Evolutionary conservation across 2,888 invertebrate genomes (phyloP).

Genomic region (Argyresthia goedartella): DNA sequence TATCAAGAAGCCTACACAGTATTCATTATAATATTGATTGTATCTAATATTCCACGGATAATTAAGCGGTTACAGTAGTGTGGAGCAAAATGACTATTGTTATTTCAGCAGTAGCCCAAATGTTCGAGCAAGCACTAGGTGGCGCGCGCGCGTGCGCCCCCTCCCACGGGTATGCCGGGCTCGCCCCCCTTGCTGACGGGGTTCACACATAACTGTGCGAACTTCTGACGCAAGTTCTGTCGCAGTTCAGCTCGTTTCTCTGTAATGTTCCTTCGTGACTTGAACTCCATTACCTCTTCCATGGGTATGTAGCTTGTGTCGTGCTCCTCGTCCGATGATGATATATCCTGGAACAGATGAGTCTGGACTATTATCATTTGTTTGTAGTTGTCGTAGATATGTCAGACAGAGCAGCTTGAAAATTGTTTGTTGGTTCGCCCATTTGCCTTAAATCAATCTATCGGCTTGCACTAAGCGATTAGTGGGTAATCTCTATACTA

Average conservation of each 20-base stretch:
- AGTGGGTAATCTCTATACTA: too few relatives aligned
- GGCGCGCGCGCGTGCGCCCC: constrained; percentile 21
- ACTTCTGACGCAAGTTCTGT: constrained; percentile 84
- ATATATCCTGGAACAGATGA: constrained; percentile 73
- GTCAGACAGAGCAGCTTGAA: too few relatives aligned
- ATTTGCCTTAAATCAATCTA: too few relatives aligned
- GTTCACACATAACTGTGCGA: constrained; percentile 81
- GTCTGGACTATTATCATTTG: too few relatives aligned
- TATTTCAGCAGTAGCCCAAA: constrained; percentile 6
- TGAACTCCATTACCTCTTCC: constrained; percentile 90
- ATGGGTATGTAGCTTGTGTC: constrained; percentile 86
- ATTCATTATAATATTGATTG: too few relatives aligned
- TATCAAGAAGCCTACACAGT: neutral
- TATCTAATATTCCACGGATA: neutral
- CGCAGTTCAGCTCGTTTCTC: constrained; percentile 86
- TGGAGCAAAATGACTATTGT: neutral
- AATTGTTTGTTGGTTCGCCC: too few relatives aligned
- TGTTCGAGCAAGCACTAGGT: constrained; percentile 6
- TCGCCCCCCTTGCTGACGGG: constrained; percentile 37
- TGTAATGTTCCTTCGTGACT: constrained; percentile 83
- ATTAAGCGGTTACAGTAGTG: neutral
- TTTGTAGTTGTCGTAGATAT: too few relatives aligned
- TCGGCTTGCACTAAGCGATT: too few relatives aligned
- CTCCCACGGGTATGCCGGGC: constrained; percentile 16
- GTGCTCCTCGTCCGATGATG: constrained; percentile 83